Percentiles rank a stretch among this genome's conserved stretches.
phyloP scores from a whole-genome alignment of 2,113 vertebrate species.

The Pelusios castaneus region DNA sequence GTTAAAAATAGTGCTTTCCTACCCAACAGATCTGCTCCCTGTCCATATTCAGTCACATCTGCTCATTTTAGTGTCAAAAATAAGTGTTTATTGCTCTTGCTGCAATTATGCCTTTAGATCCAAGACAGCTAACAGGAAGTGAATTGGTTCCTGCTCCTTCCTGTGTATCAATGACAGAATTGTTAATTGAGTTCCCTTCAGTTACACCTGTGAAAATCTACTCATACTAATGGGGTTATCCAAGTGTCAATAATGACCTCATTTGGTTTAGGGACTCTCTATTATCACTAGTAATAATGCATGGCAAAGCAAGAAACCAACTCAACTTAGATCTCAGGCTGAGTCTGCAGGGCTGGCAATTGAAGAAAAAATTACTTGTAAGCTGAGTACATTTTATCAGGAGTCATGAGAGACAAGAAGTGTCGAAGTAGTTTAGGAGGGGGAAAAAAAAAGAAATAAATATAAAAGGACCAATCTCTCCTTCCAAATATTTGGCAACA shows the following conservation, averaged over 20 bases:
- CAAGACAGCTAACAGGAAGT: background rate
- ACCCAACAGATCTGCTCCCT: background rate
- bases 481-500: too few species aligned
- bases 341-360: background rate
- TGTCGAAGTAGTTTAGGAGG: background rate
- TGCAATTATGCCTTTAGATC: background rate
- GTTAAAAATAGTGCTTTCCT: background rate
- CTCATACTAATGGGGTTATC: background rate
- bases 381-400: background rate
- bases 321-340: background rate
- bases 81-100: background rate
- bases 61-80: background rate
- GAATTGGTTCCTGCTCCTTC: background rate
- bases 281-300: background rate
- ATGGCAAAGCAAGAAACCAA: background rate
- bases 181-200: background rate
- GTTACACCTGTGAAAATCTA: background rate
- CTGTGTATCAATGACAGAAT: background rate
- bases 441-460: background rate
- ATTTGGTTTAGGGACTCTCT: background rate
- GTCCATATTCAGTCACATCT: background rate
- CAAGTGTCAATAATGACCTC: background rate
- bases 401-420: background rate
- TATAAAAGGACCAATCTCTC: background rate
- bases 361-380: background rate